Percentiles rank a stretch among this genome's conserved stretches.
Evolutionary conservation across 2,797 vertebrate genomes (phyloP).

Genomic region (Oreortyx pictus): DNA sequence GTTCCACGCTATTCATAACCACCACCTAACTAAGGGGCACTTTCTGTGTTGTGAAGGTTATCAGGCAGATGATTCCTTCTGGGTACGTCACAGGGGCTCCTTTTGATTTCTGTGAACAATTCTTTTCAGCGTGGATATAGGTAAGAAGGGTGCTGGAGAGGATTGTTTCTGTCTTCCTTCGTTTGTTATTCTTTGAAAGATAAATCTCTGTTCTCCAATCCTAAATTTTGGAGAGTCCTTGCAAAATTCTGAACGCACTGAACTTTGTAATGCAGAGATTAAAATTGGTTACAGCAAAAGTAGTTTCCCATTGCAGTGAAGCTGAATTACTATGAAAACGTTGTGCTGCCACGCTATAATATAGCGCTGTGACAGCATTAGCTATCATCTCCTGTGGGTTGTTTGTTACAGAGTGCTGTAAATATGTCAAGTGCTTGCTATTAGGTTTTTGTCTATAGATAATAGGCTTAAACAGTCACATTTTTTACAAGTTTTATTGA

Average conservation of each 20-base stretch:
- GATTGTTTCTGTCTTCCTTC: neutral
- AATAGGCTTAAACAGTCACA: constrained; percentile 18
- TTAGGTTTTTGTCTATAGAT: constrained; percentile 8
- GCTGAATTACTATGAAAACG: constrained; percentile 20
- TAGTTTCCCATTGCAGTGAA: neutral
- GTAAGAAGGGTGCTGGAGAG: neutral
- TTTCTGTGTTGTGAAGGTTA: neutral
- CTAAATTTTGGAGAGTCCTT: neutral
- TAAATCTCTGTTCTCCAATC: neutral
- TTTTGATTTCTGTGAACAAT: neutral
- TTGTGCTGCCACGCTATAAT: neutral
- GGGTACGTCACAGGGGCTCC: neutral
- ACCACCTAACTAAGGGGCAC: neutral
- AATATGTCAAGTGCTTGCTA: neutral
- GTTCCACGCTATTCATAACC: neutral
- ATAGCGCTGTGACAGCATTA: neutral
- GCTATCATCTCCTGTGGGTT: neutral
- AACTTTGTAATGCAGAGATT: neutral
- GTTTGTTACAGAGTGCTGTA: neutral
- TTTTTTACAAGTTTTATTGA: constrained; percentile 30
- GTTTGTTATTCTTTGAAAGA: neutral
- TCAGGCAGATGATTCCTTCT: neutral
- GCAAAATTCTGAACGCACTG: neutral
- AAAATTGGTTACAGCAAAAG: neutral
- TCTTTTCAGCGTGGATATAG: neutral